Evolutionary conservation across 92 coral and sea anemone genomes (phyloP).

Genomic region (Diadumene lineata): DNA sequence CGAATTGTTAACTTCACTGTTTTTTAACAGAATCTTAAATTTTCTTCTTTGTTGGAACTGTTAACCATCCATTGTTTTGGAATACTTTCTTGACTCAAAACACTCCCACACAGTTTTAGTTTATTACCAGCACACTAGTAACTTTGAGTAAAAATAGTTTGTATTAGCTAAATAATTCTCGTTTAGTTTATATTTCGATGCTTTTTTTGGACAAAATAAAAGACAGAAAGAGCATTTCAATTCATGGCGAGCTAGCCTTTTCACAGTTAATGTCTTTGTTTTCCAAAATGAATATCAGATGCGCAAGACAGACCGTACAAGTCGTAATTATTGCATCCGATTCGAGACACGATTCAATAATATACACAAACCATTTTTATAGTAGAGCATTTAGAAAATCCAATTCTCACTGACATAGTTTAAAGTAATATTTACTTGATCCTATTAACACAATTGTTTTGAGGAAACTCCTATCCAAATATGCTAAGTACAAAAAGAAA

Average conservation of each 20-base stretch:
- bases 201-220: too few relatives aligned
- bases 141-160: too few relatives aligned
- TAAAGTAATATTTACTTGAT: neutral
- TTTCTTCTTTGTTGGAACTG: constrained; percentile 5
- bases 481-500: neutral
- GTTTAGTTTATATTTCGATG: too few relatives aligned
- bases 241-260: too few relatives aligned
- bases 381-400: neutral
- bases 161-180: too few relatives aligned
- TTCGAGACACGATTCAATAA: neutral
- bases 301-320: too few relatives aligned
- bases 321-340: neutral
- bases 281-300: too few relatives aligned
- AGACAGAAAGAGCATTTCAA: too few relatives aligned
- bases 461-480: neutral
- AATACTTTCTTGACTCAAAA: neutral
- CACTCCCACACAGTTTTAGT: constrained; percentile 26
- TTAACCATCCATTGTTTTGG: constrained; percentile 2
- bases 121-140: too few relatives aligned
- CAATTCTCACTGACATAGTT: neutral
- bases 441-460: constrained; percentile 1
- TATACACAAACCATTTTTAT: neutral
- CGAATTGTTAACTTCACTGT: constrained; percentile 3
- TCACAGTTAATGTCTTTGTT: too few relatives aligned
- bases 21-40: constrained; percentile 2